Base-by-base conservation (phyloP, 2,888 invertebrate species). In the Hydriomena furcata region DNA sequence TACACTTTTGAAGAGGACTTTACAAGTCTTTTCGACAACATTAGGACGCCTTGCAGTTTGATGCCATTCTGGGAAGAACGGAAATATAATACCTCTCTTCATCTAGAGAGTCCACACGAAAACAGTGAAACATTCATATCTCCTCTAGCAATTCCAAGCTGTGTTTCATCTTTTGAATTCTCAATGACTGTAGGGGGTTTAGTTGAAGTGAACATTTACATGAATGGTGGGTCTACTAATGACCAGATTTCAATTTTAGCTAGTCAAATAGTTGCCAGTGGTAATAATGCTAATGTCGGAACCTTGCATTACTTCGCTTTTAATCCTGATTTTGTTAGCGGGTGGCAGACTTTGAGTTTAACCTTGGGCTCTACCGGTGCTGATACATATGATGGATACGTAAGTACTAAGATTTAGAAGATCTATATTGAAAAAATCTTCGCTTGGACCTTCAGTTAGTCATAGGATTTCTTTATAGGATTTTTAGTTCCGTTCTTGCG, bases 1-100 rank as follows among this genome's bases (percentile, higher is more conserved):
- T 76, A 73, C 50, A 66, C 68, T 25, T 81, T 82, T 43, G 76
- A 74, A 48, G 63, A 72, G 11, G 63, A 65, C 5, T 74, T 65
- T 21, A 58, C 68, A 1, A 56, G 56, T 2, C 45, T 59, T 1
- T 84, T 84, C 45, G 55, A 47, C 7, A 60, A 65, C 43, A 50
- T 61, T 13, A 30, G 32, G 11, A 61, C 63, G 1, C 40, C 66
- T 1, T 82, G 78, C 45, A 11, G 7, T 0, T 37, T 45, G 5
- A 1, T 46, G 30, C 38, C 40, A 0, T 52, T 55, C 17, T 82
- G 82, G 82, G 51, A 57, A 1, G 38, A 67, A 10, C 62, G 62
- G 2, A 45, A 40, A 5, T 83, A 77, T n/a, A n/a, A n/a, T 20
- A 38, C 43, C 2, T 34, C 42, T 3, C 38, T 40, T 4, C 13